phyloP scores from a whole-genome alignment of 1,140 invertebrate species.

The Euschistus heros region DNA sequence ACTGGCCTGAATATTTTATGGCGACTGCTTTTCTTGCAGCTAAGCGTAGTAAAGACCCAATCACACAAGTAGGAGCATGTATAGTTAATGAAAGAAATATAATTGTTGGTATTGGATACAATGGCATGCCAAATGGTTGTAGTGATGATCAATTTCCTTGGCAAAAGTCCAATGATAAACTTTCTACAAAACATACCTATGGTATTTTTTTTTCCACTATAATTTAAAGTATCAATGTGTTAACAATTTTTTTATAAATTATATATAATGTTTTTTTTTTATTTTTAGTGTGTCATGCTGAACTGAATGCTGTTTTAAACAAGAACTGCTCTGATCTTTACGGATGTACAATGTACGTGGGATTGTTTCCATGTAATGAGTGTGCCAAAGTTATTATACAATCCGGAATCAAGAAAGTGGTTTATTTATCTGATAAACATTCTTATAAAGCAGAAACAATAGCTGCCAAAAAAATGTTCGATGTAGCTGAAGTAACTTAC shows the following conservation, averaged over 20 bases:
- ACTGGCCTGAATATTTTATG: slow-evolving; percentile 95
- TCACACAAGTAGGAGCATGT: slow-evolving; percentile 85
- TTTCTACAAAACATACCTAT: slow-evolving; percentile 75
- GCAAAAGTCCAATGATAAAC: slow-evolving; percentile 45
- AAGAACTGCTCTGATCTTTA: slow-evolving; percentile 68
- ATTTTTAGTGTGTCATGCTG: slow-evolving; percentile 87
- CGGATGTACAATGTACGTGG: slow-evolving; percentile 75
- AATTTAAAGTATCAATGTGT: not conserved
- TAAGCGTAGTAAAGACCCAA: slow-evolving; percentile 87
- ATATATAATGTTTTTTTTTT: not conserved
- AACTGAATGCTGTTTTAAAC: slow-evolving; percentile 93
- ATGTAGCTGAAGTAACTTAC: slow-evolving; percentile 58
- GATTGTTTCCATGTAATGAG: slow-evolving; percentile 89
- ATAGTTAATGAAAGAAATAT: slow-evolving; percentile 80
- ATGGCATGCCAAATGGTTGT: slow-evolving; percentile 87
- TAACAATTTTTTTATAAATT: not conserved
- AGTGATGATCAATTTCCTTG: slow-evolving; percentile 82
- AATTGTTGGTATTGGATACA: slow-evolving; percentile 90
- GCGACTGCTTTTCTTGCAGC: slow-evolving; percentile 70
- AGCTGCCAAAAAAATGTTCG: slow-evolving; percentile 71
- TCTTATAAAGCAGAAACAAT: slow-evolving; percentile 47
- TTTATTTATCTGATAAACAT: slow-evolving; percentile 52
- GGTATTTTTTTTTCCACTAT: slow-evolving; percentile 41
- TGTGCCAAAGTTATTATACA: slow-evolving; percentile 97
- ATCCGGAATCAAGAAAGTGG: slow-evolving; percentile 69